Conservation (phyloP, 1,140 invertebrate species). For the Mycetomoellerius zeteki region DNA sequence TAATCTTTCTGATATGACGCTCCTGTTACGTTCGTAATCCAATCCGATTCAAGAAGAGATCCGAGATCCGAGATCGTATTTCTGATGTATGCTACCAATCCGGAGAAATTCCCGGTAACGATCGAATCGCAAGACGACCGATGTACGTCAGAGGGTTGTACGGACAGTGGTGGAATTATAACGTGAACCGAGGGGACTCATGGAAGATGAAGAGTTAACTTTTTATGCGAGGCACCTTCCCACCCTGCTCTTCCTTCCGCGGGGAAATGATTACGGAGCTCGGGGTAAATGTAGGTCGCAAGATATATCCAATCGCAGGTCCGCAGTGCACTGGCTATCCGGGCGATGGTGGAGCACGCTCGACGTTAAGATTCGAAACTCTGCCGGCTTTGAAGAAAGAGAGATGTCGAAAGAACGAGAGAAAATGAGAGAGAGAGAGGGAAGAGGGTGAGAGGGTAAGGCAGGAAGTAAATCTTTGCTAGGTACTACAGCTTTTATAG, state of each 20-base stretch:
- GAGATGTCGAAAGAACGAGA: not conserved
- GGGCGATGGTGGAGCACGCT: conserved; percentile 35
- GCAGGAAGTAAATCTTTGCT: conserved; percentile 63
- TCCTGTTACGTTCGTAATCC: conserved; percentile 37
- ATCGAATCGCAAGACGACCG: conserved; percentile 26
- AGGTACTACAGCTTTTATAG: conserved; percentile 63
- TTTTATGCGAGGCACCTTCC: conserved; percentile 46
- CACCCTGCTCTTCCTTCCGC: conserved; percentile 27
- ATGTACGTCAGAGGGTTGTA: conserved; percentile 12
- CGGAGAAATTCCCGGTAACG: not conserved
- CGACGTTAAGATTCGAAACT: conserved; percentile 60
- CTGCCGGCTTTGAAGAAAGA: conserved; percentile 38
- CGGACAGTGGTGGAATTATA: conserved; percentile 30
- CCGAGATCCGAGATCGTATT: conserved; percentile 11
- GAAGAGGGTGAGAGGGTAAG: conserved; percentile 7
- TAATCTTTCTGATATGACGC: conserved; percentile 15
- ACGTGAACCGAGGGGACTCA: conserved; percentile 3
- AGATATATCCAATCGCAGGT: conserved; percentile 61
- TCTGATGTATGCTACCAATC: conserved; percentile 5
- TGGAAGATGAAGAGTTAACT: conserved; percentile 64
- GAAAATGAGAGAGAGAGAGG: too few relatives aligned
- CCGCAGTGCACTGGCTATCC: conserved; percentile 36
- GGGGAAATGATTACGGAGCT: conserved; percentile 57
- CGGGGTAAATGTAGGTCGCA: conserved; percentile 55
- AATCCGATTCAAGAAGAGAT: not conserved